A percentile compares a stretch with the other conserved stretches of the same genome.
phyloP scores from a whole-genome alignment of 2,797 vertebrate species.

The Falco cherrug region DNA sequence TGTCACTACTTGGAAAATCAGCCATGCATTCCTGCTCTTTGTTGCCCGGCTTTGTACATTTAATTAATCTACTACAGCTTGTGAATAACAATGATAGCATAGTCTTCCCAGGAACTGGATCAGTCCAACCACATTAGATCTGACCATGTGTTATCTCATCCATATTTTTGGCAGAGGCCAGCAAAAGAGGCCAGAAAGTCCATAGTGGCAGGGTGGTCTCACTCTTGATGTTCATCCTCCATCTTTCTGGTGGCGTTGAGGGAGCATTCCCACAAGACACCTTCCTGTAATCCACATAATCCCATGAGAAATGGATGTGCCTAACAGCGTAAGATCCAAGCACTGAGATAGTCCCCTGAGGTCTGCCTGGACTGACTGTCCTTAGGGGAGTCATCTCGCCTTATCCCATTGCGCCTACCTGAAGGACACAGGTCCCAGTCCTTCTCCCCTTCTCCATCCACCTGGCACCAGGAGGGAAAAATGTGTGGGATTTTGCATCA shows the following conservation, averaged over 20 bases:
- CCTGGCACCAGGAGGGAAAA: background rate
- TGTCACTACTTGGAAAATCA: background rate
- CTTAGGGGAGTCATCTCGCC: background rate
- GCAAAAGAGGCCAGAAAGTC: background rate
- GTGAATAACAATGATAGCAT: background rate
- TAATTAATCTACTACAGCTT: background rate
- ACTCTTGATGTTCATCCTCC: background rate
- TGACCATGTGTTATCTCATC: background rate
- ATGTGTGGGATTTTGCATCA: background rate
- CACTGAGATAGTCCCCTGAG: background rate
- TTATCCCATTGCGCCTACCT: background rate
- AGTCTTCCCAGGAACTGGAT: background rate
- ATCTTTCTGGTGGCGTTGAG: background rate
- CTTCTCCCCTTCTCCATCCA: background rate
- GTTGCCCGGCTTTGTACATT: background rate
- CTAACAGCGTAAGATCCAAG: fast-evolving
- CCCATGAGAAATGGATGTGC: background rate
- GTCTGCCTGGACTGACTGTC: background rate
- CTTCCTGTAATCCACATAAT: background rate
- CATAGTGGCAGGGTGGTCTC: background rate
- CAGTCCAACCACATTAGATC: background rate
- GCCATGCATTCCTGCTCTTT: background rate
- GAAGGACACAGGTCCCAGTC: background rate
- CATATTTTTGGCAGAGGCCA: background rate
- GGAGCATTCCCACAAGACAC: background rate